A percentile compares a stretch with the other conserved stretches of the same genome.
Conservation (phyloP, 2,113 vertebrate species). For the Anguilla rostrata region DNA sequence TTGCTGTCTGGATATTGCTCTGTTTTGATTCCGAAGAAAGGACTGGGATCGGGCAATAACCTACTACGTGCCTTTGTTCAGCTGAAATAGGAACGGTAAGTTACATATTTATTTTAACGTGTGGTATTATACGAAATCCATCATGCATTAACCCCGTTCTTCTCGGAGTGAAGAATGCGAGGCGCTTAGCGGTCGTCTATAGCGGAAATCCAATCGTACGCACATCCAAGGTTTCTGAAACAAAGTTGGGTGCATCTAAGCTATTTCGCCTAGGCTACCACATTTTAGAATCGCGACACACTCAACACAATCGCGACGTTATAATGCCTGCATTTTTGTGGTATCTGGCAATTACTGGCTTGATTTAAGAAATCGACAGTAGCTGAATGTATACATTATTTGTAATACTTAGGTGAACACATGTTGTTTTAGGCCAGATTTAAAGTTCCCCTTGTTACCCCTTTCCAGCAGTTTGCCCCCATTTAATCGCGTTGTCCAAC, state of each 20-base stretch:
- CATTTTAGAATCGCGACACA: no score
- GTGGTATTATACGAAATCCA: neutral
- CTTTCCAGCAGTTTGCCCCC: no score
- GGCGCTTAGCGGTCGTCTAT: neutral
- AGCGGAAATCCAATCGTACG: neutral
- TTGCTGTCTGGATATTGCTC: neutral
- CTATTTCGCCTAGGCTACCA: neutral
- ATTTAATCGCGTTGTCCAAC: neutral
- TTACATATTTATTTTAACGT: constrained; percentile 16
- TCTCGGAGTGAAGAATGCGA: neutral
- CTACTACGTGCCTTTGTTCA: neutral
- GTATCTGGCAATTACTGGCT: neutral
- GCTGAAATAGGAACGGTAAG: constrained; percentile 13
- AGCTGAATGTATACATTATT: neutral
- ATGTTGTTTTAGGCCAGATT: neutral
- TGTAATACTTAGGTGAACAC: neutral
- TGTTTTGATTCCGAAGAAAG: neutral
- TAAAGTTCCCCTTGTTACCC: neutral
- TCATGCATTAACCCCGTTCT: neutral
- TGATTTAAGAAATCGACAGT: neutral
- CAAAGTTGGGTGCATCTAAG: neutral
- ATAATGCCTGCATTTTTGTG: neutral
- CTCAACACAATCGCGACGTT: neutral
- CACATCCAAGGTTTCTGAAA: neutral
- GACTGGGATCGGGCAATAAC: neutral